These are phyloP conservation scores for Triplophysa dalaica DNA, from an alignment of 2,113 vertebrate species.

Conservation along the genomic window DNA sequence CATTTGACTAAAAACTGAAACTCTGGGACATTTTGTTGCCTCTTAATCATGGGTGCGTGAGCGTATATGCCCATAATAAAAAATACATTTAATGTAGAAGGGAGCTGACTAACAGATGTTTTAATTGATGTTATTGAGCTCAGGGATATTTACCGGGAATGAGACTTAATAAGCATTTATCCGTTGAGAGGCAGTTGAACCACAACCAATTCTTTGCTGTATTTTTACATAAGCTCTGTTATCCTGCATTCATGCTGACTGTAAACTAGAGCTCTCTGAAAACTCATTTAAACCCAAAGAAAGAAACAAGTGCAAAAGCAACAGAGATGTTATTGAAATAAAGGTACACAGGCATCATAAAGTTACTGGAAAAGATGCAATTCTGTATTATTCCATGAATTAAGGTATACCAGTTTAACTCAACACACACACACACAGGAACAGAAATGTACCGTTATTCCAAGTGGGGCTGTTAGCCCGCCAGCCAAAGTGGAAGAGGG, in stretches of 20 bases:
- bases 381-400: background rate
- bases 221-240: background rate
- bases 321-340: no score
- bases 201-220: background rate
- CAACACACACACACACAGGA: slow-evolving; percentile 18
- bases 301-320: background rate
- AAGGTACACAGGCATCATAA: background rate
- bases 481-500: slow-evolving; percentile 5
- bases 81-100: background rate
- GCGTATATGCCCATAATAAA: background rate
- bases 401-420: background rate
- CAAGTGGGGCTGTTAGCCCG: slow-evolving; percentile 25
- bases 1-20: background rate
- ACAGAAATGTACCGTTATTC: slow-evolving; percentile 16
- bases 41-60: background rate
- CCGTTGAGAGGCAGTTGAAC: slow-evolving; percentile 51
- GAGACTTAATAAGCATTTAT: slow-evolving; percentile 13
- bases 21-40: background rate
- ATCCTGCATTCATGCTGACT: background rate
- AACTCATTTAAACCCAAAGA: background rate
- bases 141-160: background rate
- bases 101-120: background rate
- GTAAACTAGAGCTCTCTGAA: background rate
- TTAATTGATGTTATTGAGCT: slow-evolving; percentile 3
- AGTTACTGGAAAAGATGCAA: background rate